These are phyloP conservation scores for Cynaeus angustus DNA, from an alignment of 2,888 invertebrate species.

Conservation along the genomic window DNA sequence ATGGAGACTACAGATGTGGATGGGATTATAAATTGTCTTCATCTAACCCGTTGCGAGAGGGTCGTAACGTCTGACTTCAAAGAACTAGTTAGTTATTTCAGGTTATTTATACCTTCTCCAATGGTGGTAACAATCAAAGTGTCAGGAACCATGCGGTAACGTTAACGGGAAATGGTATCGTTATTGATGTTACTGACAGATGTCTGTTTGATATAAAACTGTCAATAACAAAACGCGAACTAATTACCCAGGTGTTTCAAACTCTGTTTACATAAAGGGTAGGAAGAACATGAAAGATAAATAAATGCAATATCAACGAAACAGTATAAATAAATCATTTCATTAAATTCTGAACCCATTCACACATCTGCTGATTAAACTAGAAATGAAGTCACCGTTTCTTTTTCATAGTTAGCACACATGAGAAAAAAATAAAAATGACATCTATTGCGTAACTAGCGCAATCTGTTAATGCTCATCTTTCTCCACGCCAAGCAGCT, in stretches of 20 bases:
- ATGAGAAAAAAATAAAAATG: too few species aligned
- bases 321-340: background rate
- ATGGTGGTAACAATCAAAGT: background rate
- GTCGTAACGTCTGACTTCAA: constrained; percentile 11
- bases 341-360: background rate
- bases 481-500: too few species aligned
- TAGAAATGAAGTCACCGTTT: too few species aligned
- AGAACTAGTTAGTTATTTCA: background rate
- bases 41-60: constrained; percentile 3
- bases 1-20: constrained; percentile 9
- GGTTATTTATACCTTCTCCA: background rate
- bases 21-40: constrained; percentile 10
- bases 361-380: background rate
- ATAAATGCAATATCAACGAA: background rate
- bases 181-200: background rate
- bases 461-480: too few species aligned
- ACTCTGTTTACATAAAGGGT: background rate
- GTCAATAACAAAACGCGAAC: constrained; percentile 1
- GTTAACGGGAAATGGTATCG: background rate
- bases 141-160: too few species aligned
- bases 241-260: background rate
- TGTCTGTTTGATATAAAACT: background rate
- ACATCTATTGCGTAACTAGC: too few species aligned
- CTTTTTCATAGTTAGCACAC: too few species aligned
- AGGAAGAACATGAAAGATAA: background rate